Percentiles rank a stretch among this genome's conserved stretches.
These are phyloP conservation scores for Teinopalpus imperialis DNA, from an alignment of 2,888 invertebrate genomes.

Conservation along the genomic window DNA sequence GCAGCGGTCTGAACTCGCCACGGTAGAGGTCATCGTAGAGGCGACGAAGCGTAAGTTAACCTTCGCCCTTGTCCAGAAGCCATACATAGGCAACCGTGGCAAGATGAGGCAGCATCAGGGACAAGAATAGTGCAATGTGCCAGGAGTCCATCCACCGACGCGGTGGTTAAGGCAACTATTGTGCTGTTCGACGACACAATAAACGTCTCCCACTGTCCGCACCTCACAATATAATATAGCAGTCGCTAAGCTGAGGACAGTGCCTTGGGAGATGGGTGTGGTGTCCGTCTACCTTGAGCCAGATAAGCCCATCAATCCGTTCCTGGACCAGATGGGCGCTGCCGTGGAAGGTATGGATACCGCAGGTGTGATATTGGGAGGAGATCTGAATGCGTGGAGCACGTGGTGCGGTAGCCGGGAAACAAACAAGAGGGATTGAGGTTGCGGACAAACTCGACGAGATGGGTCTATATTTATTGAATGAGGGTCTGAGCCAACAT, in stretches of 20 bases:
- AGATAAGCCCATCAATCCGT: conserved; percentile 15
- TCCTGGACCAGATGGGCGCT: conserved; percentile 1
- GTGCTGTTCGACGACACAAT: conserved; percentile 15
- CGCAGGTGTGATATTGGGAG: conserved; percentile 18
- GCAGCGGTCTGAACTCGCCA: too few species aligned
- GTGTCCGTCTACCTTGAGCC: conserved; percentile 24
- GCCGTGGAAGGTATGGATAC: not conserved
- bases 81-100: not conserved
- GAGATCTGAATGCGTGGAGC: conserved; percentile 26
- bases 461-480: not conserved
- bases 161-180: conserved; percentile 17
- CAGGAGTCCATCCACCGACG: not conserved
- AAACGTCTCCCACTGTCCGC: conserved; percentile 8
- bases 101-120: not conserved
- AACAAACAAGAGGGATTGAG: not conserved
- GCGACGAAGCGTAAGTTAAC: not conserved
- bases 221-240: conserved; percentile 20
- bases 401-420: conserved; percentile 5
- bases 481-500: not conserved
- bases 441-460: not conserved
- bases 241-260: conserved; percentile 15
- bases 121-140: not conserved
- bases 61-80: not conserved
- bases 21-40: not conserved
- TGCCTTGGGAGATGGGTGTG: conserved; percentile 14